Evolutionary conservation across 1,140 invertebrate species (phyloP), one percentile per base, ranked within the genome.

Genomic region (Aphis gossypii): DNA sequence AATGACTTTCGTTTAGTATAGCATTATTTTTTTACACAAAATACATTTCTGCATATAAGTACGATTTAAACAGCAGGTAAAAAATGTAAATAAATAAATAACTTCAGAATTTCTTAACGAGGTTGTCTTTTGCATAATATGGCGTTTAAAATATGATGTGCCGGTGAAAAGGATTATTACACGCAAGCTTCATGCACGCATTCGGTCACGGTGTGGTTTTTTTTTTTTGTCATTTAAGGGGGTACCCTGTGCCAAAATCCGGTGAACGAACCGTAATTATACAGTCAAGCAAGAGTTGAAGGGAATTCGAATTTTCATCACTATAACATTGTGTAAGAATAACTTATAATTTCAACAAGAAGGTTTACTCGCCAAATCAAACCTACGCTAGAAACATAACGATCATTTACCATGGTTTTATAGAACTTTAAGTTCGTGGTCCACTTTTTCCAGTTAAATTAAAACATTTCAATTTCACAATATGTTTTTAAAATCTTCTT

Each of bases 121-220:
- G 90, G 68, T 92, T 92, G 90, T 92, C 90, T 92, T 92, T 92
- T 92, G 90, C 90, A 92, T 92, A 92, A 76, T 83, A 14, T 83
- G 14, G 44, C 76, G 48, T 83, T 92, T 92, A 92, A 92, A 92
- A 92, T 92, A 92, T 51, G 90, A 92, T 92, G 90, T 82, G 60
- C 30, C n/a, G 68, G 90, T 51, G 90, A 92, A 92, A 92, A 92
- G 90, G 90, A 92, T 92, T 92, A 92, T 92, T 92, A 92, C 90
- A 82, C 90, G 90, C 90, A 38, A 92, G 90, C n/a, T 51, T 82
- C 56, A 91, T 83, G 46, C 90, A 92, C 90, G 90, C 90, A 92
- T 92, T 92, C 90, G 90, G 90, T 92, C 90, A 92, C 46, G 90
- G 46, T 92, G 90, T 48, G 90, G 68, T 83, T 82, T 92, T 46